Base-by-base conservation (phyloP, 2,113 vertebrate genomes). In the Trichomycterus rosablanca region DNA sequence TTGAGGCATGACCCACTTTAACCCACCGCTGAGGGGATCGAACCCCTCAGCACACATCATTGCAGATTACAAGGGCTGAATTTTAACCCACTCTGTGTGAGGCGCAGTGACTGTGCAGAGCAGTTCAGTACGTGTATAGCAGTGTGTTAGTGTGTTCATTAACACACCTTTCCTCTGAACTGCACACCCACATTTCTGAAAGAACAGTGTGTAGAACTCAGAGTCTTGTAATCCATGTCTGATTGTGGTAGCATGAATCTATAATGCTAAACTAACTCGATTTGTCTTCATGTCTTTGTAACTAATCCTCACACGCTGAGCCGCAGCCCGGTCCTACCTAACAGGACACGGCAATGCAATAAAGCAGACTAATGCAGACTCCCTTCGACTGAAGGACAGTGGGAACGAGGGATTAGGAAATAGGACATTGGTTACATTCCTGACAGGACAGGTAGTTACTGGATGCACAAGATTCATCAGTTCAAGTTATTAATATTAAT, bases 281-380 rank as follows among this genome's bases (percentile, higher is more conserved):
- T 66, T 42, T 55, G 14, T 30, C 26, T 7, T 30, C 26, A 3
- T 30, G 26, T 30, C 26, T 40, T 40, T 2, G 37, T 14, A 40
- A 14, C n/a, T 68, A 68, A 68, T 51, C 66, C 52, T 44, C 24
- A 42, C 58, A 43, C 51, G 40, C 26, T 34, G 22, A 35, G 43
- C 11, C 15, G n/a, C n/a, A n/a, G n/a, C n/a, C n/a, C n/a, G n/a
- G n/a, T 12, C 2, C 4, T 2, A 2, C 14, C 4, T 5, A 9
- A 9, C 4, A 32, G 9, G 30, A 4, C 4, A 9, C 4, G 30
- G 12, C 2, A 4, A 40, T 40, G 37, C 12, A 40, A n/a, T 14
- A 40, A 40, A n/a, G n/a, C n/a, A n/a, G n/a, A n/a, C n/a, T n/a
- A n/a, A n/a, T n/a, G n/a, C n/a, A n/a, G n/a, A n/a, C n/a, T n/a